Evolutionary conservation across 2,888 invertebrate genomes (phyloP), one percentile per base, ranked within the genome.

Genomic region (Agrochola litura): DNA sequence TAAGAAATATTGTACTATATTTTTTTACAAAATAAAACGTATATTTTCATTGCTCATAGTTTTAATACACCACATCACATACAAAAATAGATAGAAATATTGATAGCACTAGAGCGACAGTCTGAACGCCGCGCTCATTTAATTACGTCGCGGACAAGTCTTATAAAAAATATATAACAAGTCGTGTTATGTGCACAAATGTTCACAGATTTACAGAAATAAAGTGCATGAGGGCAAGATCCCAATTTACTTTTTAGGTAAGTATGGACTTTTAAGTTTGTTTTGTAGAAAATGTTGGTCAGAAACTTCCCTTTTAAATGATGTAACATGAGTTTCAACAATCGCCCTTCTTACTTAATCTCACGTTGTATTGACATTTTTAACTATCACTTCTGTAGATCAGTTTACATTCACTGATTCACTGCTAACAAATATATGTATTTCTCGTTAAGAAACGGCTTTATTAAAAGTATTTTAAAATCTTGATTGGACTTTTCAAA

Each of bases 31-130:
- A 82, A 87, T 83, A 88, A 87, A 88, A 85, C 61, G 1, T 73
- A 68, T 79, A 76, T 79, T 82, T 85, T 68, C 68, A 85, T 69
- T 88, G 86, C 82, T 73, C 76, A 79, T 72, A 87, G 81, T 85
- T 89, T 89, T 89, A 89, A 82, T 89, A 82, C 74, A 74, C 81
- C 73, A 82, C 81, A 76, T 80, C 78, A 86, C 81, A 87, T 87
- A 89, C 82, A 89, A 89, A 89, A 89, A 89, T 89, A 89, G 88
- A 89, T 86, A 85, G 77, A 87, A 85, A 85, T 87, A 82, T 81
- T 73, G 76, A 70, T 71, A 80, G 76, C 85, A 73, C 74, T 73
- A 77, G 77, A 74, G 73, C 68, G 76, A 49, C 46, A 79, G 72
- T 64, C 16, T 43, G 58, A 72, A 69, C 54, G 54, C 61, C 71